phyloP scores from a whole-genome alignment of 1,140 invertebrate species.

The Pseudomyrmex dendroicus region DNA sequence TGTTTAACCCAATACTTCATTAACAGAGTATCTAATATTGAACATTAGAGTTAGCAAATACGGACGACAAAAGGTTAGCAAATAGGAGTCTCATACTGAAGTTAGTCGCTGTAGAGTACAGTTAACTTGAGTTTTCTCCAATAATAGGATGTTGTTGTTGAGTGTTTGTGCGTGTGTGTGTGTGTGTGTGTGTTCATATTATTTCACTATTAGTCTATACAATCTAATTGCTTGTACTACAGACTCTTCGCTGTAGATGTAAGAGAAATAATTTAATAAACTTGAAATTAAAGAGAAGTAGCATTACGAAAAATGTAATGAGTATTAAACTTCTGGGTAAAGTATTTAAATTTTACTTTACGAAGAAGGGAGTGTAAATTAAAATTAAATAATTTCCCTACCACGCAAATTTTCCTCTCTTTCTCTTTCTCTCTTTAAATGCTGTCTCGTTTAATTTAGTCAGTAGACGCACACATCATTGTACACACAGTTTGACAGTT shows the following conservation, averaged over 20 bases:
- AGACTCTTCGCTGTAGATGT: background rate
- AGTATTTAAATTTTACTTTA: too few species aligned
- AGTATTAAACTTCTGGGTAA: background rate
- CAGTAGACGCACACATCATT: background rate
- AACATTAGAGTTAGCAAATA: constrained; percentile 51
- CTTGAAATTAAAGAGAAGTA: background rate
- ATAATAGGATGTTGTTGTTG: constrained; percentile 4
- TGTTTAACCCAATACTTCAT: constrained; percentile 56
- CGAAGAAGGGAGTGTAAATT: background rate
- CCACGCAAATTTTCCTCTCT: background rate
- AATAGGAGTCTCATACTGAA: constrained; percentile 35
- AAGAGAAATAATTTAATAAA: background rate
- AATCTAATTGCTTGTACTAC: background rate
- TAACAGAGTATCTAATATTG: constrained; percentile 45
- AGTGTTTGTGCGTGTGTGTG: constrained; percentile 18
- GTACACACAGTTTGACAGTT: constrained; percentile 10
- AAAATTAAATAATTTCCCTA: constrained; percentile 8
- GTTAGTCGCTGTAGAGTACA: constrained; percentile 14
- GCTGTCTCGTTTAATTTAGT: background rate
- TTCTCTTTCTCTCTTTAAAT: background rate
- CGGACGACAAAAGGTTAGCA: constrained; percentile 42
- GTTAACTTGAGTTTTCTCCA: constrained; percentile 46
- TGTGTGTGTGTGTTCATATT: constrained; percentile 13
- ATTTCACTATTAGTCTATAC: background rate
- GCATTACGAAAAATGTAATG: background rate